Evolutionary conservation across 2,888 invertebrate genomes (phyloP), one percentile per base, ranked within the genome.

Genomic region (Rhamnusium bicolor): DNA sequence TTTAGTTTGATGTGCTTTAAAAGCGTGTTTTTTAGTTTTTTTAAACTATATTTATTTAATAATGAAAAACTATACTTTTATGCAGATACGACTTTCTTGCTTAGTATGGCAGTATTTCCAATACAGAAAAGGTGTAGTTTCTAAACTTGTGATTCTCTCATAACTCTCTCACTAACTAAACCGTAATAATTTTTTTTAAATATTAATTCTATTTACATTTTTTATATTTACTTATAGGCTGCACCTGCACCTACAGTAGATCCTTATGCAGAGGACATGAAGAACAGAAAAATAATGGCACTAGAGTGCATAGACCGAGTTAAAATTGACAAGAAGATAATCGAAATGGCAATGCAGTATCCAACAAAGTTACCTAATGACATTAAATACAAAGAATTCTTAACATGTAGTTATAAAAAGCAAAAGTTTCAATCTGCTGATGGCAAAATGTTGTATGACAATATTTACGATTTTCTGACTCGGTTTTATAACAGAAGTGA

Each of bases 371-470:
- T 81, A 19, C 73, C 77, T 10, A 66, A 78, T 29, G 73, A 83
- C 51, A 32, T 70, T 24, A 81, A 83, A 73, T 85, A 85, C 69
- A 81, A 80, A 56, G 68, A 83, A 12, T 86, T 83, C 69, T 68
- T 86, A 32, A 75, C 80, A 5, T 86, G 86, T 69, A 85, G 83
- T 56, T 85, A 85, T 70, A 85, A 83, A 60, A 84, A 84, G 67
- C 85, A 86, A 68, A 84, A 84, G 0, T 85, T 80, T 69, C 80
- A 82, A 72, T 77, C 77, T 12, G 75, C 79, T 18, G 79, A 83
- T 29, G 86, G 86, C 4, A 72, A 78, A 54, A 84, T 86, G 60
- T 49, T 81, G 21, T 84, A 81, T 56, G 75, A 82, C n/a, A 84
- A 85, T 62, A 75, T 86, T 53, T 79, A 76, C 40, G 67, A 79